Evolutionary conservation across 92 coral and sea anemone species (phyloP), one percentile per base, ranked within the genome.

Genomic region (Plumapathes pennacea): DNA sequence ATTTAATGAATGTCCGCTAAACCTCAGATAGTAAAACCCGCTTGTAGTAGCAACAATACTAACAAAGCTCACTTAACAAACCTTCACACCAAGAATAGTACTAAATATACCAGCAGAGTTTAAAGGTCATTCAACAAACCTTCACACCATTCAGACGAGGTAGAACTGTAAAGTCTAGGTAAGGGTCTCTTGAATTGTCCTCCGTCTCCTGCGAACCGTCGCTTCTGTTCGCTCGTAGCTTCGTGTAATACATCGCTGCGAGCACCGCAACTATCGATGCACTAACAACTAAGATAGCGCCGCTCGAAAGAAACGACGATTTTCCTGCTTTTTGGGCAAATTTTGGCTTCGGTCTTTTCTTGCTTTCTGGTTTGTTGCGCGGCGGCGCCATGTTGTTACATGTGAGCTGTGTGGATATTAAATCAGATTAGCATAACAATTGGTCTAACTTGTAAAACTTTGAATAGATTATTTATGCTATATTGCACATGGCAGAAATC

Each of bases 121-220:
- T n/a, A n/a, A n/a, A n/a, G n/a, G n/a, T 30, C 25, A 41, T 4
- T 9, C 5, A 21, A 17, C 62, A 25, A 37, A 86, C 95, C 85
- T 86, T 86, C 0, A 86, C 72, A 4, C 89, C 89, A 30, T 82
- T 56, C 20, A 85, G 67, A 37, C 95, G 74, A 7, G 95, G 95
- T 17, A 86, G 57, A 29, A 77, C 25, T 38, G 58, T 69, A 54
- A 75, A 81, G 62, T 85, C 64, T 29, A 46, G 6, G 21, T 30
- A 62, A 9, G n/a, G 5, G 3, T 62, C 57, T 7, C 15, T 29
- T 57, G 25, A 38, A 29, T 27, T 44, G 37, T 54, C 24, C 25
- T 13, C 40, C 39, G 25, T n/a, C 30, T 37, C 22, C 46, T 44
- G 12, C 11, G 54, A 3, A 19, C 57, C 37, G 7, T 51, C 14